Percentiles rank a stretch among this genome's conserved stretches.
These are phyloP conservation scores for Machimus rusticus DNA, from an alignment of 2,888 invertebrate species.

Conservation along the genomic window DNA sequence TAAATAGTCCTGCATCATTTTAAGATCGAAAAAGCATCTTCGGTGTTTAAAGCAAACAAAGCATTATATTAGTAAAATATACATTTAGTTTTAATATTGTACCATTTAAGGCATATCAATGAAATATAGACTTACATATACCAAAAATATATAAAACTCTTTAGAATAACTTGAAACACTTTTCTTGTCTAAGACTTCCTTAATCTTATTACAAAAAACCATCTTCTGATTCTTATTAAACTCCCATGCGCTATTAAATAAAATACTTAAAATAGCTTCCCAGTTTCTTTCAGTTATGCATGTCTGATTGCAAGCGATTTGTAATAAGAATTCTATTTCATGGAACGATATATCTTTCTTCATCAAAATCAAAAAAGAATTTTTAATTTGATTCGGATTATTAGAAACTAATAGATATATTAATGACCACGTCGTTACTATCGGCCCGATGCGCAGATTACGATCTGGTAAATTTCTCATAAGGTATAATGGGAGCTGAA, in stretches of 20 bases:
- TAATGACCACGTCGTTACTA: not conserved
- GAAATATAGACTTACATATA: not conserved
- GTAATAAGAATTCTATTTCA: not conserved
- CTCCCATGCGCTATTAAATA: not conserved
- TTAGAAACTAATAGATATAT: not conserved
- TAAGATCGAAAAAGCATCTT: too few species aligned
- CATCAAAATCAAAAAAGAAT: not conserved
- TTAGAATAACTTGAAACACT: not conserved
- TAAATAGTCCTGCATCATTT: too few species aligned
- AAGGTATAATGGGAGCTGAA: slow-evolving; percentile 5
- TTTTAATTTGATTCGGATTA: slow-evolving; percentile 7
- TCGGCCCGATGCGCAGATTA: not conserved
- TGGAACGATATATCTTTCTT: not conserved
- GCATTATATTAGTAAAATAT: not conserved
- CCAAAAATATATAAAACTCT: not conserved
- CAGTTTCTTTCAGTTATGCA: not conserved
- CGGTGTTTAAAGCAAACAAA: too few species aligned
- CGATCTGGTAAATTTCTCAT: not conserved
- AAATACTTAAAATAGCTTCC: not conserved
- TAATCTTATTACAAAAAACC: not conserved
- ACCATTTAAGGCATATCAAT: not conserved
- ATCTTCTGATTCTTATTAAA: not conserved
- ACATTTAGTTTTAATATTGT: not conserved
- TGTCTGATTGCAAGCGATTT: not conserved
- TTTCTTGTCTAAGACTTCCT: not conserved